Evolutionary conservation across 2,888 invertebrate genomes (phyloP).

Genomic region (Caenorhabditis sp.): DNA sequence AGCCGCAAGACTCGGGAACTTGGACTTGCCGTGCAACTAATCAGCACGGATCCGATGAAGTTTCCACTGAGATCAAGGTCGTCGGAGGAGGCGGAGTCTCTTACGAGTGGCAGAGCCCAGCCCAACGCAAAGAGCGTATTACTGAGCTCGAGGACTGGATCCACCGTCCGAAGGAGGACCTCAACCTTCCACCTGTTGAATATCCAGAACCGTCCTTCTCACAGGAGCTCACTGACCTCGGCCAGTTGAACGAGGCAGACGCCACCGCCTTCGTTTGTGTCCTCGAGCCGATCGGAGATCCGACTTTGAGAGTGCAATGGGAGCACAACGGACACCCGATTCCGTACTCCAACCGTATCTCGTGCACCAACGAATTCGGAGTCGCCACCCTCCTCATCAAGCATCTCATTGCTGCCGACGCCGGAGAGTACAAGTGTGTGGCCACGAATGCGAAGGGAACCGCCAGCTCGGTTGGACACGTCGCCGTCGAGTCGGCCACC

Average conservation of each 20-base stretch:
- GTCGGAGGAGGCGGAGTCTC: constrained; percentile 73
- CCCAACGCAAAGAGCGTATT: constrained; percentile 85
- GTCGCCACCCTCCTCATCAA: constrained; percentile 95
- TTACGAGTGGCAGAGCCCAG: constrained; percentile 78
- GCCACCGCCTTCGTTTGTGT: constrained; percentile 89
- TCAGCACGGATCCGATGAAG: constrained; percentile 90
- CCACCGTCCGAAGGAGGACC: constrained; percentile 82
- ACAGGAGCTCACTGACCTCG: constrained; percentile 89
- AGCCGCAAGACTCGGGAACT: constrained; percentile 92
- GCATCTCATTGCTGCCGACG: constrained; percentile 94
- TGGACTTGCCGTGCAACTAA: constrained; percentile 91
- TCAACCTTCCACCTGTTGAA: constrained; percentile 72
- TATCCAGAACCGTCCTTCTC: constrained; percentile 87
- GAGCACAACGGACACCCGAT: constrained; percentile 91
- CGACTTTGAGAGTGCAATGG: constrained; percentile 94
- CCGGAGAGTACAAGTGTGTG: constrained; percentile 87
- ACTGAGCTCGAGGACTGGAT: constrained; percentile 92
- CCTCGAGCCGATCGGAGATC: constrained; percentile 89
- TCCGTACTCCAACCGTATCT: constrained; percentile 76
- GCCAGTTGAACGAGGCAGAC: constrained; percentile 81
- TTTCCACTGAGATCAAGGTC: constrained; percentile 65
- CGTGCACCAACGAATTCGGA: constrained; percentile 90
- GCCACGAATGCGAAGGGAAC: constrained; percentile 81
- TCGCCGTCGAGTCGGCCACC: constrained; percentile 73
- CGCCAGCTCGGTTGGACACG: constrained; percentile 78